A percentile compares a stretch with the other conserved stretches of the same genome.
These are phyloP conservation scores for Acridotheres tristis DNA, from an alignment of 2,797 vertebrate genomes.

Conservation along the genomic window DNA sequence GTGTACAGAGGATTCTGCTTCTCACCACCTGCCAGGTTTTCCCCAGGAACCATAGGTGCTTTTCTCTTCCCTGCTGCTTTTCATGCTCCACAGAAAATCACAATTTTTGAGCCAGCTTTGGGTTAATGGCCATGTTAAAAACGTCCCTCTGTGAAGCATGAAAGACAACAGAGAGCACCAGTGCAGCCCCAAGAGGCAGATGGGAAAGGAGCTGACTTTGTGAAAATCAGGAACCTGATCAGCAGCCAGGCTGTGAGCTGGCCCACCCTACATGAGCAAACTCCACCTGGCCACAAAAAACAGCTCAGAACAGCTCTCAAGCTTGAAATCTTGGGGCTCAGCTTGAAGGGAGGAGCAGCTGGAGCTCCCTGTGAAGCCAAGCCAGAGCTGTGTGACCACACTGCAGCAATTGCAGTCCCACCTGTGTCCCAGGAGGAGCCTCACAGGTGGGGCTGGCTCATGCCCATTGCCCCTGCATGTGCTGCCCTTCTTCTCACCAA, in stretches of 20 bases:
- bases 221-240: not conserved
- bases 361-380: not conserved
- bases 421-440: not conserved
- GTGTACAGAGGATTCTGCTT: not conserved
- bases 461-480: not conserved
- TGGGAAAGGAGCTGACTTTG: not conserved
- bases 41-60: not conserved
- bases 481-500: rapidly evolving
- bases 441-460: not conserved
- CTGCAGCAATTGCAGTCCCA: not conserved
- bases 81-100: not conserved
- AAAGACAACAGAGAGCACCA: not conserved
- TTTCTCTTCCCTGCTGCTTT: not conserved
- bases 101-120: not conserved
- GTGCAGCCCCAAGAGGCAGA: not conserved
- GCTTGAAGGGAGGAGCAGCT: not conserved
- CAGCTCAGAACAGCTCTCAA: not conserved
- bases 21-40: not conserved
- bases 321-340: not conserved
- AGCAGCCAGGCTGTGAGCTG: not conserved
- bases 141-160: not conserved
- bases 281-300: not conserved
- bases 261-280: not conserved
- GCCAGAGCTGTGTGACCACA: not conserved
- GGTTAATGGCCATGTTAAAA: not conserved